A percentile compares a stretch with the other conserved stretches of the same genome.
phyloP scores from a whole-genome alignment of 2,113 vertebrate species.

The Microcebus ravelobensis region DNA sequence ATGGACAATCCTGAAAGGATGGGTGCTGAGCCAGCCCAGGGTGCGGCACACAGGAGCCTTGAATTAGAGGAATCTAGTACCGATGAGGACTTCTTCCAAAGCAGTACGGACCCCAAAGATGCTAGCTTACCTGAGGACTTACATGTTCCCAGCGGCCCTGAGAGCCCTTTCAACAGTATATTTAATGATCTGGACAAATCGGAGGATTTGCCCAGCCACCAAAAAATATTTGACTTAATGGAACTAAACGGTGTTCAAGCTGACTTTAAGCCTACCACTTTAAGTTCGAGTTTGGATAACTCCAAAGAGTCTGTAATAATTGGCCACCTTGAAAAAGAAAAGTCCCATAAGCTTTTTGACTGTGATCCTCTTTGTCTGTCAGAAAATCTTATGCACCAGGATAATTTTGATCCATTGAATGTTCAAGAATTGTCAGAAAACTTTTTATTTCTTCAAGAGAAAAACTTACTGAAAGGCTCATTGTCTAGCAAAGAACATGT shows the following conservation, averaged over 20 bases:
- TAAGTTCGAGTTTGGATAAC: conserved; percentile 62
- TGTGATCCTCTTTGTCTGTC: conserved; percentile 74
- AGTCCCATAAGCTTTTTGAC: conserved; percentile 66
- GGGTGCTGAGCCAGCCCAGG: conserved; percentile 81
- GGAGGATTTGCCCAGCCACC: conserved; percentile 84
- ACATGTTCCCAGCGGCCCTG: conserved; percentile 82
- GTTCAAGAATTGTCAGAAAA: conserved; percentile 91
- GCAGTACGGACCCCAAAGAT: conserved; percentile 89
- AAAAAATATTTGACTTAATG: conserved; percentile 87
- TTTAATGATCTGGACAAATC: conserved; percentile 88
- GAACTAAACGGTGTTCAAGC: conserved; percentile 85
- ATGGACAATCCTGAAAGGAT: conserved; percentile 82
- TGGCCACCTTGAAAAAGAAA: conserved; percentile 70
- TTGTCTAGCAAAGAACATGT: conserved; percentile 73
- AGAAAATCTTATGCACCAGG: conserved; percentile 77
- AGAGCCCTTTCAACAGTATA: conserved; percentile 92
- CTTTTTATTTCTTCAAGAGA: conserved; percentile 94
- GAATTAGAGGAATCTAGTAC: conserved; percentile 92
- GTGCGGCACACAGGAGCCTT: conserved; percentile 88
- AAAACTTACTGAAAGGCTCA: conserved; percentile 88
- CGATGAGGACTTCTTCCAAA: conserved; percentile 92
- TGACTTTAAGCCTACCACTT: conserved; percentile 68
- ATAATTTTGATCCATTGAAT: conserved; percentile 80
- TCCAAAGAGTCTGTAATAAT: neutral
- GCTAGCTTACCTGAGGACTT: conserved; percentile 87